These are phyloP conservation scores for Tetragnatha montana DNA, from an alignment of 2,888 invertebrate species.

Conservation along the genomic window DNA sequence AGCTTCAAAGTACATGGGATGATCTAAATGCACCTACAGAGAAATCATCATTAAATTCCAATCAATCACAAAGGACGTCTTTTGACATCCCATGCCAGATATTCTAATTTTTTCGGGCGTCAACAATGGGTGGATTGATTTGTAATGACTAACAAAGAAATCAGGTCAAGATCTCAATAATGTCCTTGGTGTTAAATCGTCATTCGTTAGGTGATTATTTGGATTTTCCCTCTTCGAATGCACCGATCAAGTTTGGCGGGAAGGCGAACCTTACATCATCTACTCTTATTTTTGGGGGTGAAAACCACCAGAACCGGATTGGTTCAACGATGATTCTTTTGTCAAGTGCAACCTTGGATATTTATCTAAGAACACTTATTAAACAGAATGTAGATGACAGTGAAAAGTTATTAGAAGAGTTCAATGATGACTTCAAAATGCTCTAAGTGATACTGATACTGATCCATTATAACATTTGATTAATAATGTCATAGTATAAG, in stretches of 20 bases:
- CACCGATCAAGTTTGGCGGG: background rate
- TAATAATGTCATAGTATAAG: too few species aligned
- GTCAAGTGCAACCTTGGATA: too few species aligned
- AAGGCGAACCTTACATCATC: background rate
- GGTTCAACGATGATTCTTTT: too few species aligned
- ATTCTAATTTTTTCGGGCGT: constrained; percentile 19
- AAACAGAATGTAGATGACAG: too few species aligned
- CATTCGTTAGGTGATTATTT: background rate
- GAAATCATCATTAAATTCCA: background rate
- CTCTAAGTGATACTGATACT: too few species aligned
- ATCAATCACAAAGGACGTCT: background rate
- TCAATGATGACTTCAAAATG: too few species aligned
- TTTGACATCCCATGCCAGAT: background rate
- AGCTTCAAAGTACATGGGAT: too few species aligned
- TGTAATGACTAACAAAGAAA: background rate
- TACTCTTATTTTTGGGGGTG: too few species aligned
- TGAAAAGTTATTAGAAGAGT: too few species aligned
- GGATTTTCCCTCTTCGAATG: background rate
- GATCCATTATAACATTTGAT: too few species aligned
- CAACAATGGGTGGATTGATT: constrained; percentile 14
- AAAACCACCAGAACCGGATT: too few species aligned
- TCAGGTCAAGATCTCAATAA: constrained; percentile 46
- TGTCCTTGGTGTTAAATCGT: constrained; percentile 25
- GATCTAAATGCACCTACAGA: background rate
- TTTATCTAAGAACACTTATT: too few species aligned